A percentile compares a stretch with the other conserved stretches of the same genome.
Conservation (phyloP, 2,797 vertebrate species). For the Australoheros facetus region DNA sequence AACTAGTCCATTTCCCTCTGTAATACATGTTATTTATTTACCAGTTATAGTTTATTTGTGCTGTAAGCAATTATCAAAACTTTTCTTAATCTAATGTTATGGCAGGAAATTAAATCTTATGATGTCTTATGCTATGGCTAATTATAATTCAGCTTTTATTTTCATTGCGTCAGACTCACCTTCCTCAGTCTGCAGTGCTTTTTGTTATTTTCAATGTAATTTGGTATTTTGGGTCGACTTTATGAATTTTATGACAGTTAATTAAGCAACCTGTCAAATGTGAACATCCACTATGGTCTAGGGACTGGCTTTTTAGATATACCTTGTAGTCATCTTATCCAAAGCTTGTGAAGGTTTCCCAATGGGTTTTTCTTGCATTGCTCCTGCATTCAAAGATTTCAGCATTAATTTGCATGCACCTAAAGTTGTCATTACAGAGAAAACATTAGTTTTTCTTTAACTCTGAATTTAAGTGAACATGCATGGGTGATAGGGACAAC, state of each 20-base stretch:
- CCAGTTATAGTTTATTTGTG: neutral
- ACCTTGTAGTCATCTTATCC: no score
- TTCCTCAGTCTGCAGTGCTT: no score
- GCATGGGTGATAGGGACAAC: neutral
- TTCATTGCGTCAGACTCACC: neutral
- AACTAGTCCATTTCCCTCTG: conserved; percentile 6
- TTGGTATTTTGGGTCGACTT: no score
- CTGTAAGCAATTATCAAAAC: conserved; percentile 3
- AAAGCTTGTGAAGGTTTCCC: no score
- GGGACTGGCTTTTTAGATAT: no score
- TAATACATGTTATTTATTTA: conserved; percentile 14
- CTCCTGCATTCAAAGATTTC: no score
- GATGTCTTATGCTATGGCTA: neutral
- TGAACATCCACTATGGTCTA: no score
- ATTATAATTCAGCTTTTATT: neutral
- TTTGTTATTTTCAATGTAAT: no score
- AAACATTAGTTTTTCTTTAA: neutral
- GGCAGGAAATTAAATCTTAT: conserved; percentile 6
- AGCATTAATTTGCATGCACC: no score
- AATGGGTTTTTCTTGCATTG: no score
- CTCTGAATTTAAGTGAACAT: neutral
- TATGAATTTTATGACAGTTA: no score
- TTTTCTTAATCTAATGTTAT: neutral
- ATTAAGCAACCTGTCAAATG: no score
- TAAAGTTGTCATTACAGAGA: neutral